These are phyloP conservation scores for Chrysolina americana DNA, from an alignment of 2,888 invertebrate genomes.

Conservation along the genomic window DNA sequence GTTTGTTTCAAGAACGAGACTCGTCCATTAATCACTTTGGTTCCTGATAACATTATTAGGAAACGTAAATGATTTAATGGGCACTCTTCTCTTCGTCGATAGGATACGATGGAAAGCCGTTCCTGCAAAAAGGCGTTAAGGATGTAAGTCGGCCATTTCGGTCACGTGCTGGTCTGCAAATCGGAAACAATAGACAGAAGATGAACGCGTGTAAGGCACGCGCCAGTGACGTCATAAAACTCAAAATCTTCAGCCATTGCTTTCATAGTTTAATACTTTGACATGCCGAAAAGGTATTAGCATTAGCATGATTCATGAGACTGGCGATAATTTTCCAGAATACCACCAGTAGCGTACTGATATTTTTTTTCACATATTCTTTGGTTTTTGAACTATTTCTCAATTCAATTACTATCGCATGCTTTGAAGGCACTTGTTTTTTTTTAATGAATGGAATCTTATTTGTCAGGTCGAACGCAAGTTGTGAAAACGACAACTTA, in stretches of 20 bases:
- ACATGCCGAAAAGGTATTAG: slow-evolving; percentile 62
- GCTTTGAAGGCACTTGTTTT: too few relatives aligned
- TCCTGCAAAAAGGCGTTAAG: slow-evolving; percentile 53
- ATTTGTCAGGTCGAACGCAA: too few relatives aligned
- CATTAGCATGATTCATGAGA: slow-evolving; percentile 59
- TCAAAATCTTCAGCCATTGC: slow-evolving; percentile 60
- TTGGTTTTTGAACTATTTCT: neutral
- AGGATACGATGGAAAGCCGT: slow-evolving; percentile 29
- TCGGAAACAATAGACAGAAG: slow-evolving; percentile 64
- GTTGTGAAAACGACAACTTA: too few relatives aligned
- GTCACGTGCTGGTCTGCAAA: slow-evolving; percentile 63
- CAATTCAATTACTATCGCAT: neutral
- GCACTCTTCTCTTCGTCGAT: neutral
- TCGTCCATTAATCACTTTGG: slow-evolving; percentile 12
- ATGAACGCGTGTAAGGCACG: slow-evolving; percentile 61
- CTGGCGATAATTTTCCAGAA: slow-evolving; percentile 45
- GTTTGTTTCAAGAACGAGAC: neutral
- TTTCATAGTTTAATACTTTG: slow-evolving; percentile 58
- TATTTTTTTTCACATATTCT: neutral
- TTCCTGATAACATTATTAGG: slow-evolving; percentile 6
- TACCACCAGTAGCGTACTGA: neutral
- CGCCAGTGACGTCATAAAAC: slow-evolving; percentile 63
- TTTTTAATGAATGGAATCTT: too few relatives aligned
- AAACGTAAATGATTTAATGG: slow-evolving; percentile 8
- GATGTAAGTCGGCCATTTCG: slow-evolving; percentile 60